These are phyloP conservation scores for Patella pellucida DNA, from an alignment of 2,888 invertebrate species.

Conservation along the genomic window DNA sequence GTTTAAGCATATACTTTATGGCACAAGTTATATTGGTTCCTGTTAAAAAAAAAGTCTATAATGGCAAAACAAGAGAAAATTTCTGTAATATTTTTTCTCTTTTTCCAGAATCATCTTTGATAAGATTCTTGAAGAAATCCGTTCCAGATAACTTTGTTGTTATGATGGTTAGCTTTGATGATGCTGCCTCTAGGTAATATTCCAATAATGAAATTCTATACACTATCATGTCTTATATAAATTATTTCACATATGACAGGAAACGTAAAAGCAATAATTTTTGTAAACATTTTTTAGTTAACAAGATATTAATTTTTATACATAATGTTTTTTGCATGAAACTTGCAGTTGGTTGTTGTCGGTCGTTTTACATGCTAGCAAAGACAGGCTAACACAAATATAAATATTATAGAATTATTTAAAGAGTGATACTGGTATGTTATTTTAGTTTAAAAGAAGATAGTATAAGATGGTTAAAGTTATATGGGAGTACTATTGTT, in stretches of 20 bases:
- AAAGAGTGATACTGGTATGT: background rate
- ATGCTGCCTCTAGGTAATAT: constrained; percentile 60
- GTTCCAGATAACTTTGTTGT: constrained; percentile 56
- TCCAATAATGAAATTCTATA: too few relatives aligned
- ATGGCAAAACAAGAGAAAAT: too few relatives aligned
- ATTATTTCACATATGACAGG: too few relatives aligned
- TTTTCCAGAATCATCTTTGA: constrained; percentile 57
- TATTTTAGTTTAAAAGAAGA: constrained; percentile 61
- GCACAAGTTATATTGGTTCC: constrained; percentile 4
- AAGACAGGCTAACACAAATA: too few relatives aligned
- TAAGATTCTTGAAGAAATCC: constrained; percentile 61
- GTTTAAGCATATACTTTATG: background rate
- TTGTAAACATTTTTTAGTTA: too few relatives aligned
- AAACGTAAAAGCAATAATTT: too few relatives aligned
- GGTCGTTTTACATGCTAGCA: background rate
- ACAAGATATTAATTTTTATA: background rate
- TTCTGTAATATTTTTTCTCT: constrained; percentile 5
- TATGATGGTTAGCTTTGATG: constrained; percentile 66
- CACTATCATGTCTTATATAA: too few relatives aligned
- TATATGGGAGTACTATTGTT: constrained; percentile 63
- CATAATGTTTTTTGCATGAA: background rate
- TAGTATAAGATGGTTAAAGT: constrained; percentile 57
- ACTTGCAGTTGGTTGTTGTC: background rate
- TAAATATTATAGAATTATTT: too few relatives aligned
- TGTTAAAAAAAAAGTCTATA: background rate